A percentile compares a stretch with the other conserved stretches of the same genome.
phyloP scores from a whole-genome alignment of 2,113 vertebrate genomes.

The Lipotes vexillifer region DNA sequence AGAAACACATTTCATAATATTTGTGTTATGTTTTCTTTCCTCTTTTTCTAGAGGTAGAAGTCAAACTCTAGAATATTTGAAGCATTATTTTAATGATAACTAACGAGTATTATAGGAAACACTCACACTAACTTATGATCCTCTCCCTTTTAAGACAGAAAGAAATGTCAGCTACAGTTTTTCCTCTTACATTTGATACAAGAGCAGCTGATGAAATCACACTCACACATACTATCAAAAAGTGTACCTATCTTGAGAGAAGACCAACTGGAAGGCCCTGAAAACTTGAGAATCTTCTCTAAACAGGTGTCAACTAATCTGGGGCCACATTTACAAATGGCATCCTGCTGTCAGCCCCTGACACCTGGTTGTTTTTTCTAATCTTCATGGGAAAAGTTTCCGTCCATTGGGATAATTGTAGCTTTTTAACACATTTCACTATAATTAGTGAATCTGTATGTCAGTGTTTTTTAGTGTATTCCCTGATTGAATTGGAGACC shows the following conservation, averaged over 20 bases:
- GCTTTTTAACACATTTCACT: conserved; percentile 66
- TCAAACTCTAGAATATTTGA: not conserved
- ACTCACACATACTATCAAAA: not conserved
- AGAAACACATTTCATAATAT: not conserved
- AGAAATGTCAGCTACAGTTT: not conserved
- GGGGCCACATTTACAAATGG: conserved; percentile 61
- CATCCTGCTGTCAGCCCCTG: conserved; percentile 32
- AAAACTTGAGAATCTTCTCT: conserved; percentile 42
- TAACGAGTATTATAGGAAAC: not conserved
- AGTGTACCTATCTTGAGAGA: not conserved
- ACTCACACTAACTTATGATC: not conserved
- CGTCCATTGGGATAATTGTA: conserved; percentile 68
- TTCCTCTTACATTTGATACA: not conserved
- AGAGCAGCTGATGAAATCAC: not conserved
- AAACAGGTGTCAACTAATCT: conserved; percentile 62
- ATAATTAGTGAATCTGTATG: conserved; percentile 65
- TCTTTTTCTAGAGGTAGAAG: not conserved
- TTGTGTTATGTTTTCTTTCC: not conserved
- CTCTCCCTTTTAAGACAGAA: not conserved
- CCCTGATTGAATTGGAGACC: conserved; percentile 80
- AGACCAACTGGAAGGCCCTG: conserved; percentile 29
- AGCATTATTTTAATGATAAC: not conserved
- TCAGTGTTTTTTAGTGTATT: conserved; percentile 75
- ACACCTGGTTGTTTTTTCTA: conserved; percentile 50
- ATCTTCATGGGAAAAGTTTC: conserved; percentile 54